A percentile compares a stretch with the other conserved stretches of the same genome.
Evolutionary conservation across 2,888 invertebrate genomes (phyloP).

Genomic region (Teleogryllus oceanicus): DNA sequence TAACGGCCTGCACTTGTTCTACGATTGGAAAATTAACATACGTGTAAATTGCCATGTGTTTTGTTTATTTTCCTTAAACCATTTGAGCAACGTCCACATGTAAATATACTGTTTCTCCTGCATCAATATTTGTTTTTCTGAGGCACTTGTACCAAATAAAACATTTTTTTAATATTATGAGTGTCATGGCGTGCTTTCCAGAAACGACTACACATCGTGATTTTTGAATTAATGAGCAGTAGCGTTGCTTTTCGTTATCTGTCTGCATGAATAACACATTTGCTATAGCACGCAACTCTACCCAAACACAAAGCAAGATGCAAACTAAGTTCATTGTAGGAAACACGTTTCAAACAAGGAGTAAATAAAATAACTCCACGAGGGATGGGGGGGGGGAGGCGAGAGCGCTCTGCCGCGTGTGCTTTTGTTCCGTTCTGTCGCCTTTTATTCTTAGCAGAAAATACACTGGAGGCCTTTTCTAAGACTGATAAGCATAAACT

Average conservation of each 20-base stretch:
- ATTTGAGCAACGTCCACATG: no score
- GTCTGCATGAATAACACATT: conserved; percentile 18
- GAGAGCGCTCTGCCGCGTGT: background rate
- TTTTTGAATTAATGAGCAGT: background rate
- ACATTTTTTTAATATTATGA: no score
- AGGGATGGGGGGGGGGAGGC: no score
- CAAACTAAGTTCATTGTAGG: background rate
- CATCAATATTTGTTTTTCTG: no score
- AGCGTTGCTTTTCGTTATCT: background rate
- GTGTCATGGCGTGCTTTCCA: no score
- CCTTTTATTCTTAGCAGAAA: background rate
- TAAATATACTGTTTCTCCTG: no score
- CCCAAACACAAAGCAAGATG: background rate
- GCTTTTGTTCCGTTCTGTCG: background rate
- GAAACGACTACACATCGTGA: background rate
- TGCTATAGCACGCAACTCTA: background rate
- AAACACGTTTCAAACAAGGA: background rate
- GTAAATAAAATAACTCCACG: background rate
- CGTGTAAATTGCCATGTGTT: no score
- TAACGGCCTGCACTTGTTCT: no score
- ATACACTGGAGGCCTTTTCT: background rate
- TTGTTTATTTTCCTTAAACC: no score
- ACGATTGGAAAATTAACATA: no score
- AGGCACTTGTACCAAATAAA: no score
- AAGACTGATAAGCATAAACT: background rate